Conservation (phyloP, 92 coral and sea anemone genomes). For the Phenganax stokvisi region DNA sequence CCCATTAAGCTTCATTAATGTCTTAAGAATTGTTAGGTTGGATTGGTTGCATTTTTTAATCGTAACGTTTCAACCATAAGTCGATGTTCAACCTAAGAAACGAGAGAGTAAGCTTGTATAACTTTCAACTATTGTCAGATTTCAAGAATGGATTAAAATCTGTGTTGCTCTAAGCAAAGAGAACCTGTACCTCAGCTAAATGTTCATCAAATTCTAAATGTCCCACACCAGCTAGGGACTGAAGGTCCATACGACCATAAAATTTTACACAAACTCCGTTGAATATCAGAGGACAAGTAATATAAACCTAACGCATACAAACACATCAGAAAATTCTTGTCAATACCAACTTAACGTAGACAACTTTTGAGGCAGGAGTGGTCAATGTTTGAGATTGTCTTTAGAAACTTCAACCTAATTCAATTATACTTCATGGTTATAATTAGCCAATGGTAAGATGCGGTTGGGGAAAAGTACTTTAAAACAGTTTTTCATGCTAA, state of each 20-base stretch:
- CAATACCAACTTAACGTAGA: not conserved
- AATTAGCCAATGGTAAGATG: too few relatives aligned
- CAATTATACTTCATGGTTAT: too few relatives aligned
- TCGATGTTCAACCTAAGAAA: conserved; percentile 1
- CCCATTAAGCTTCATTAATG: too few relatives aligned
- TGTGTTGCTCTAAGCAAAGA: not conserved
- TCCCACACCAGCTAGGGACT: conserved; percentile 22
- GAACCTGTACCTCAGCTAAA: conserved; percentile 18
- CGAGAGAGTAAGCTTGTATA: not conserved
- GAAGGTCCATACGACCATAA: conserved; percentile 8
- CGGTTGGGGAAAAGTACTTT: too few relatives aligned
- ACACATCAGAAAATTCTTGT: not conserved
- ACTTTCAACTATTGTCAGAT: not conserved
- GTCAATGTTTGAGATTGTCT: not conserved
- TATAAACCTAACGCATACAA: conserved; percentile 9
- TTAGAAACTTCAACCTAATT: too few relatives aligned
- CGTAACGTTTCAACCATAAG: conserved; percentile 13
- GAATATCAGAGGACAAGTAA: conserved; percentile 27
- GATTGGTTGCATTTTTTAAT: not conserved
- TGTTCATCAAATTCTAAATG: conserved; percentile 31
- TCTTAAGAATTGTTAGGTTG: not conserved
- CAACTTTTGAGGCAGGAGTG: not conserved
- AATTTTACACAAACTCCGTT: conserved; percentile 37
- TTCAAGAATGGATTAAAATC: not conserved
- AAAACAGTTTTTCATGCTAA: too few relatives aligned